phyloP scores from a whole-genome alignment of 2,797 vertebrate genomes.

The Schizopygopsis malacanthus region DNA sequence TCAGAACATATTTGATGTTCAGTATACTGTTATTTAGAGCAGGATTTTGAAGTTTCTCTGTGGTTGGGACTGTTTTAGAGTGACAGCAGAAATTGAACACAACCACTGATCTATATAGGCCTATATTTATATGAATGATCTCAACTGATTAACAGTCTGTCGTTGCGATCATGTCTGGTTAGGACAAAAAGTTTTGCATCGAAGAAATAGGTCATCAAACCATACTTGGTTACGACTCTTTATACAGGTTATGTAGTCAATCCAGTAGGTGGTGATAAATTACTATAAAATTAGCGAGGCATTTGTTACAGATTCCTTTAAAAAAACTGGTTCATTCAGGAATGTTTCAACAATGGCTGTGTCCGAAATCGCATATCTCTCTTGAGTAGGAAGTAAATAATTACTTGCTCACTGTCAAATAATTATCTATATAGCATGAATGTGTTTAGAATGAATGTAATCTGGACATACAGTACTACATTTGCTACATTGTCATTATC shows the following conservation, averaged over 20 bases:
- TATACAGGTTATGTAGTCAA: background rate
- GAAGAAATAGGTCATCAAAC: background rate
- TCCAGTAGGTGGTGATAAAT: background rate
- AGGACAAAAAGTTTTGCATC: background rate
- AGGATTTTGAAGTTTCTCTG: background rate
- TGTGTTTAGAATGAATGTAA: too few species aligned
- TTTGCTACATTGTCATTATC: too few species aligned
- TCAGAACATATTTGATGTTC: conserved; percentile 12
- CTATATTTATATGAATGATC: background rate
- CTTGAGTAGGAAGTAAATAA: too few species aligned
- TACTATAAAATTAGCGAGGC: background rate
- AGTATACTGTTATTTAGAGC: background rate
- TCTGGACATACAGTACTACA: too few species aligned
- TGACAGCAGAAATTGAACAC: background rate
- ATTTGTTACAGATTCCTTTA: background rate
- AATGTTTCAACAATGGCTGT: background rate
- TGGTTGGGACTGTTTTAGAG: background rate
- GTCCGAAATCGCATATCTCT: too few species aligned
- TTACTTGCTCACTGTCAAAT: too few species aligned
- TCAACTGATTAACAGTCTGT: background rate
- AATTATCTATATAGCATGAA: too few species aligned
- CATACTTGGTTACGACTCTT: background rate
- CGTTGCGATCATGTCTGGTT: background rate
- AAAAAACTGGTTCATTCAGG: background rate
- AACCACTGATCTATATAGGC: background rate